Evolutionary conservation across 2,797 vertebrate genomes (phyloP).

Genomic region (Enteromius anoplus): DNA sequence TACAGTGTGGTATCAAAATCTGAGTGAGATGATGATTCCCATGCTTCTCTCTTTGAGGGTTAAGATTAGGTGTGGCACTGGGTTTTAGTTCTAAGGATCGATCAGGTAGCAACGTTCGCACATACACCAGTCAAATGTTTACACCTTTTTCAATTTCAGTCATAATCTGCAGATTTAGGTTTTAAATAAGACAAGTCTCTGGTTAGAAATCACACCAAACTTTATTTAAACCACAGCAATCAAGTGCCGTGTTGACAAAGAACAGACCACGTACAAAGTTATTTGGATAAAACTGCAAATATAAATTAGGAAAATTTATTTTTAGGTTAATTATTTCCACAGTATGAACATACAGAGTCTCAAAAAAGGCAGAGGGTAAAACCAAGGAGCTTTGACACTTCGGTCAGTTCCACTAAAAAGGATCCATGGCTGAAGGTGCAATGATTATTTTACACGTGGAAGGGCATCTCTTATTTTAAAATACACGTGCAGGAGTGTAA

Average conservation of each 20-base stretch:
- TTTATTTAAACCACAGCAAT: constrained; percentile 39
- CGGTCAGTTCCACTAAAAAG: constrained; percentile 33
- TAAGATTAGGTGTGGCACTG: neutral
- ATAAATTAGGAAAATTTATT: constrained; percentile 78
- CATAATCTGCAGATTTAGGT: neutral
- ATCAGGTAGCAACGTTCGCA: neutral
- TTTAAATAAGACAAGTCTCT: neutral
- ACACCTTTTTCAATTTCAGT: neutral
- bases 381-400: constrained; percentile 61
- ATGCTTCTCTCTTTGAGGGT: neutral
- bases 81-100: neutral
- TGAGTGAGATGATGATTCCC: neutral
- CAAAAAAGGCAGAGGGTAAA: constrained; percentile 73
- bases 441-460: constrained; percentile 76
- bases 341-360: constrained; percentile 74
- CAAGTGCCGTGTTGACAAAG: neutral
- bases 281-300: constrained; percentile 42
- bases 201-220: constrained; percentile 14
- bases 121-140: neutral
- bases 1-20: neutral
- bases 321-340: constrained; percentile 68
- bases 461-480: constrained; percentile 56
- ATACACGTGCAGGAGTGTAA: constrained; percentile 57
- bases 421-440: constrained; percentile 60
- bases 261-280: constrained; percentile 11